Conservation (phyloP, 2,888 invertebrate genomes). For the Crematogaster levior region DNA sequence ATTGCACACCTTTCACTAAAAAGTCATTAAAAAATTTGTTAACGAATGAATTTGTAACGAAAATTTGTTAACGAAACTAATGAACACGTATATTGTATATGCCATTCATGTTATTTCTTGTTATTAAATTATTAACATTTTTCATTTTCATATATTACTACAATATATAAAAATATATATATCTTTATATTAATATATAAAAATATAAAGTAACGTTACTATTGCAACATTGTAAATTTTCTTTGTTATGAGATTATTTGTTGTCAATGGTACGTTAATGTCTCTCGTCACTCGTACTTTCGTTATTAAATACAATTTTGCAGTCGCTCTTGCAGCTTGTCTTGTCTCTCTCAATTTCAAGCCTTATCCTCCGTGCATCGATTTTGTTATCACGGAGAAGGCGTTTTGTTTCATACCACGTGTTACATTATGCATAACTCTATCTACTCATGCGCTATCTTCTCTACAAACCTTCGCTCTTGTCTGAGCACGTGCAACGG, state of each 20-base stretch:
- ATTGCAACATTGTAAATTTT: background rate
- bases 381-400: conserved; percentile 37
- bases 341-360: background rate
- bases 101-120: background rate
- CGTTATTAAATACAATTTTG: background rate
- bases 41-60: no score
- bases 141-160: background rate
- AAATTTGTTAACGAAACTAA: no score
- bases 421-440: conserved; percentile 47
- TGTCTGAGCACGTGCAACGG: conserved; percentile 32
- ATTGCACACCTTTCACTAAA: background rate
- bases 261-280: background rate
- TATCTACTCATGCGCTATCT: conserved; percentile 18
- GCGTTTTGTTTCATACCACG: conserved; percentile 36
- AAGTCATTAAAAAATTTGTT: background rate
- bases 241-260: conserved; percentile 1
- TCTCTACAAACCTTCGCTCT: conserved; percentile 14
- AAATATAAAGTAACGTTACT: background rate
- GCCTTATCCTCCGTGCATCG: background rate
- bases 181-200: no score
- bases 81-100: background rate
- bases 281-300: background rate
- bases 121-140: background rate
- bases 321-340: background rate
- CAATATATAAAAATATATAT: background rate